Evolutionary conservation across 2,888 invertebrate genomes (phyloP).

Genomic region (Nasonia oneida): DNA sequence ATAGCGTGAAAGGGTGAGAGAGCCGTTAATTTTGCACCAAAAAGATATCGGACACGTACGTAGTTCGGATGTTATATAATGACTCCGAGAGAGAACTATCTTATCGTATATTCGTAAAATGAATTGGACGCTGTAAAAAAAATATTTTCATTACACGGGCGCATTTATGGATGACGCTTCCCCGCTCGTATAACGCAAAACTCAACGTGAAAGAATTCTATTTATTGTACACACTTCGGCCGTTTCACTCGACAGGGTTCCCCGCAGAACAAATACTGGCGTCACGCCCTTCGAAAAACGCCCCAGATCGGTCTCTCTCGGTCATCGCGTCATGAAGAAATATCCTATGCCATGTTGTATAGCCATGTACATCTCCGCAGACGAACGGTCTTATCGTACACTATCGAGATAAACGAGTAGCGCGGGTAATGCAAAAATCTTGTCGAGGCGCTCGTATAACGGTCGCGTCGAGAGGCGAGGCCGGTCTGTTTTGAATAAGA

Average conservation of each 20-base stretch:
- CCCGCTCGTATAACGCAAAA: background rate
- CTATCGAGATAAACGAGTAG: background rate
- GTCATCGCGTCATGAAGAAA: background rate
- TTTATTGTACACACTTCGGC: background rate
- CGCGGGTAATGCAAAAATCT: slow-evolving; percentile 52
- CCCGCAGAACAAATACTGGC: background rate
- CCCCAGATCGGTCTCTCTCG: background rate
- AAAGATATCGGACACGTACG: background rate
- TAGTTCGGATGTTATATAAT: background rate
- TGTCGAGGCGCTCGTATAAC: slow-evolving; percentile 37
- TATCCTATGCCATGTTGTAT: background rate
- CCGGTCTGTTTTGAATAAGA: slow-evolving; percentile 3
- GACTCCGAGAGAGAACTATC: background rate
- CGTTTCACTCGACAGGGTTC: background rate
- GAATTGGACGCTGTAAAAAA: background rate
- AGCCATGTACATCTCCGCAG: background rate
- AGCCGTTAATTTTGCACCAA: slow-evolving; percentile 1
- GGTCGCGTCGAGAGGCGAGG: slow-evolving; percentile 6
- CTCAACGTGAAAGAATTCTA: background rate
- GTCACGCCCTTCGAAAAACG: background rate
- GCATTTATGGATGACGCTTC: background rate
- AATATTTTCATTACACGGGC: background rate
- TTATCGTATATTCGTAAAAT: background rate
- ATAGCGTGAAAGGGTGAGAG: background rate
- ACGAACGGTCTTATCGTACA: slow-evolving; percentile 5